Base-by-base conservation (phyloP, 2,113 vertebrate genomes). In the Ptychochromis oligacanthus region DNA sequence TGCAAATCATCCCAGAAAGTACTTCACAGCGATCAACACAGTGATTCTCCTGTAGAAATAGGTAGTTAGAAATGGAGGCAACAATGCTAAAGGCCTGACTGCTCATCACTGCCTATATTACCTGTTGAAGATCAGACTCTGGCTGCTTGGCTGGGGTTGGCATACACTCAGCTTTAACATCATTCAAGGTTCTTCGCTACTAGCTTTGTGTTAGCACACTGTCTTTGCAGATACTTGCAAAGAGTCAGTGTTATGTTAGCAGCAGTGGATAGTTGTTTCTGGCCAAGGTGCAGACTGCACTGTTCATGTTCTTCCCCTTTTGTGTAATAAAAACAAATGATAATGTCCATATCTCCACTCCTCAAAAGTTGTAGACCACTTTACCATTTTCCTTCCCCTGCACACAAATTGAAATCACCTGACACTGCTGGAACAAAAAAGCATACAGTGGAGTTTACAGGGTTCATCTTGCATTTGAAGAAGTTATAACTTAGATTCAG, bases 1-100 rank as follows among this genome's bases (percentile, higher is more conserved):
- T 67, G 64, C 40, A 67, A 67, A 46, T 4, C 0, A 67, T 17
- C 22, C 62, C 62, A 67, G 26, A 67, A 10, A 26, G 14, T 17
- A 22, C 38, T 6, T 0, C 43, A 8, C 0, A 2, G 5, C 43
- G 38, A 26, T 46, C 38, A 43, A 1, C 22, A 46, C 22, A 26
- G 38, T 18, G 64, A 70, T 28, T 49, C 15, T 49, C 8, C 64
- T 49, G 40, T 43, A 70, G 13, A 2, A 46, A 46, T 13, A 46
- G 43, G 4, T 4, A 49, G 64, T 22, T 49, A 70, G 13, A 70
- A 67, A 49, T 12, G 26, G 40, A 67, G 10, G 64, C 15, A 28
- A 6, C 40, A 49, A 14, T 20, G 22, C 0, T 28, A 0, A 26
- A 70, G 26, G 22, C 22, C 14, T 5, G 14, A 43, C 40, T 49